Base-by-base conservation (phyloP, 1,140 invertebrate species). In the Hyposmocoma kahamanoa region DNA sequence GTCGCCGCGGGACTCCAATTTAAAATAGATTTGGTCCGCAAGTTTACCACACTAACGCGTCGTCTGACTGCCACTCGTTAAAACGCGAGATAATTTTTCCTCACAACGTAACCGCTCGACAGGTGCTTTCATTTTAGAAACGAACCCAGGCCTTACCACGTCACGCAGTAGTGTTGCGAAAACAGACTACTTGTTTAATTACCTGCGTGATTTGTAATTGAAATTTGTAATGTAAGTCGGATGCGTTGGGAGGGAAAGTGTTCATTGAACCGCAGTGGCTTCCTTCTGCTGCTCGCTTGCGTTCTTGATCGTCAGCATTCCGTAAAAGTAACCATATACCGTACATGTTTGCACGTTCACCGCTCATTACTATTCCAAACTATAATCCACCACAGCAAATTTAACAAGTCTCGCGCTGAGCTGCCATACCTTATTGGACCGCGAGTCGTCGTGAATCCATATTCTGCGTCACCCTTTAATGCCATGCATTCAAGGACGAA, bases 191-290 rank as follows among this genome's bases (percentile, higher is more conserved):
- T 54, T 49, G 43, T 50, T 57, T 42, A 53, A 58, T 56, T 55
- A 60, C n/a, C n/a, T n/a, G n/a, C 49, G 50, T 47, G 44, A 57
- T 55, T 54, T 54, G 45, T 57, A 52, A 58, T 59, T 51, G 47
- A 42, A 50, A 51, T 54, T 28, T 41, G 38, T 41, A 42, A 30
- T 47, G 50, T 54, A 48, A 34, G 38, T 57, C 52, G 67, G 66
- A 63, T 68, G 60, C 67, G 61, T 28, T 30, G 55, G 70, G 65
- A 80, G 74, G 67, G 80, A 84, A 84, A 84, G 75, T 72, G 65
- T 65, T 59, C 68, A 53, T 52, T 66, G 53, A 64, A 75, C 42
- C 70, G 70, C 63, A 53, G 46, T 56, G 49, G 55, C 59, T 79
- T 77, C 73, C 70, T 67, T 55, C 41, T 39, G 52, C 34, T 47